Percentiles rank a stretch among this genome's conserved stretches.
phyloP scores from a whole-genome alignment of 92 coral and sea anemone genomes.

The Porites divaricata region DNA sequence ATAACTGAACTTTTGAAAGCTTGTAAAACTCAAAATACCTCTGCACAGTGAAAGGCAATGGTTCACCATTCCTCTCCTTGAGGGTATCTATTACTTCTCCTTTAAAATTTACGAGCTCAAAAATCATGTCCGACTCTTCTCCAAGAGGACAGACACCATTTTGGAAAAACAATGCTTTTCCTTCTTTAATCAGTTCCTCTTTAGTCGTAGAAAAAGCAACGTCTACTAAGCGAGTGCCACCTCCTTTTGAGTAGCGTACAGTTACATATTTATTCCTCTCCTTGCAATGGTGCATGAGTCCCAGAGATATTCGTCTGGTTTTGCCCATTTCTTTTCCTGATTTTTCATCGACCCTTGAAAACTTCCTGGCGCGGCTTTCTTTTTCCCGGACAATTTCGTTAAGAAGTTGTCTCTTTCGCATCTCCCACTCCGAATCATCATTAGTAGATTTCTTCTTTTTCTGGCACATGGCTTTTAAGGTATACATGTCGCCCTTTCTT shows the following conservation, averaged over 20 bases:
- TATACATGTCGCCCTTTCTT: slow-evolving; percentile 21
- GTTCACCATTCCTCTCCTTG: background rate
- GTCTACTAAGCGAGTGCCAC: slow-evolving; percentile 47
- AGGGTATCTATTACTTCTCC: slow-evolving; percentile 31
- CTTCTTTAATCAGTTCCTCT: slow-evolving; percentile 49
- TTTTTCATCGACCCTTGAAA: background rate
- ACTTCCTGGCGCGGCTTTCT: slow-evolving; percentile 16
- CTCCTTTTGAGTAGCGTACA: slow-evolving; percentile 51
- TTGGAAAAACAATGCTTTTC: slow-evolving; percentile 45
- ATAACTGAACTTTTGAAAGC: slow-evolving; percentile 41
- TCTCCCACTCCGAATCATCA: slow-evolving; percentile 26
- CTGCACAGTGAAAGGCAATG: slow-evolving; percentile 48
- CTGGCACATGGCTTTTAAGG: slow-evolving; percentile 46
- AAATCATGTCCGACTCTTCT: slow-evolving; percentile 27
- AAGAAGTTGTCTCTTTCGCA: slow-evolving; percentile 22
- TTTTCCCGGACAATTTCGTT: slow-evolving; percentile 18
- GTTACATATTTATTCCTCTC: slow-evolving; percentile 44
- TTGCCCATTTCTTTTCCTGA: slow-evolving; percentile 4
- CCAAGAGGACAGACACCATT: slow-evolving; percentile 45
- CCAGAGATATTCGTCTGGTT: slow-evolving; percentile 52
- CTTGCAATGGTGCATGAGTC: slow-evolving; percentile 51
- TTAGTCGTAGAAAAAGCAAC: slow-evolving; percentile 29
- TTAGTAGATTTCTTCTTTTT: background rate
- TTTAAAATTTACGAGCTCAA: slow-evolving; percentile 47
- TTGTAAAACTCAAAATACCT: slow-evolving; percentile 40